These are phyloP conservation scores for Cosmorhoe ocellata DNA, from an alignment of 2,888 invertebrate genomes.

Conservation along the genomic window DNA sequence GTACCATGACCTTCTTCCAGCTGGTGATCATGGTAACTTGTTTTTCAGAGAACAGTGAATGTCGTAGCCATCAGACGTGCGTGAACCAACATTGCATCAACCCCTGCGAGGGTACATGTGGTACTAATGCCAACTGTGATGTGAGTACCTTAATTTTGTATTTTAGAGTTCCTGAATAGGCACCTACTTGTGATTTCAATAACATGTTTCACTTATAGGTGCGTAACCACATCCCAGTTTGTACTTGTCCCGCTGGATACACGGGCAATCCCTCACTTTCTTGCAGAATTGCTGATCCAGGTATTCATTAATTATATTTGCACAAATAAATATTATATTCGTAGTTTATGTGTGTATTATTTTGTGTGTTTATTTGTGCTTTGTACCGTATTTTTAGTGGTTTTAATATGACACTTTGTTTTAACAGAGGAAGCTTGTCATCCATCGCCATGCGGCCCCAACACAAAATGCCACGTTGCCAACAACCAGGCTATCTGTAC, in stretches of 20 bases:
- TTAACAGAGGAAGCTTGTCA: conserved; percentile 90
- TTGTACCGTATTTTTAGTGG: no score
- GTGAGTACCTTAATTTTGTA: conserved; percentile 60
- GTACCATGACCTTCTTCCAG: no score
- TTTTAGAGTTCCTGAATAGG: no score
- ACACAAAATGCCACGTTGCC: conserved; percentile 91
- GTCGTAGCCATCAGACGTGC: conserved; percentile 87
- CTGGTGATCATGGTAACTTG: background rate
- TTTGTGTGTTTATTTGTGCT: no score
- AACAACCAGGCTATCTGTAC: conserved; percentile 90
- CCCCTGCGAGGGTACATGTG: conserved; percentile 90
- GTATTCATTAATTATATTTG: conserved; percentile 66
- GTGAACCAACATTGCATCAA: conserved; percentile 90
- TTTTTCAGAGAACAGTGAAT: conserved; percentile 87
- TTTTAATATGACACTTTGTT: background rate
- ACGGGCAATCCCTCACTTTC: conserved; percentile 89
- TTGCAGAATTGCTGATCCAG: conserved; percentile 89
- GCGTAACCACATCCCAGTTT: conserved; percentile 89
- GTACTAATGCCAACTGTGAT: conserved; percentile 88
- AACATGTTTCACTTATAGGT: conserved; percentile 54
- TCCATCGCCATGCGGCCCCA: conserved; percentile 90
- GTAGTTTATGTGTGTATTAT: no score
- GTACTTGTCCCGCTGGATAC: conserved; percentile 89
- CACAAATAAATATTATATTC: no score
- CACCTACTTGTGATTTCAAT: no score